These are phyloP conservation scores for Eurytoma californica DNA, from an alignment of 2,888 invertebrate genomes.

Conservation along the genomic window DNA sequence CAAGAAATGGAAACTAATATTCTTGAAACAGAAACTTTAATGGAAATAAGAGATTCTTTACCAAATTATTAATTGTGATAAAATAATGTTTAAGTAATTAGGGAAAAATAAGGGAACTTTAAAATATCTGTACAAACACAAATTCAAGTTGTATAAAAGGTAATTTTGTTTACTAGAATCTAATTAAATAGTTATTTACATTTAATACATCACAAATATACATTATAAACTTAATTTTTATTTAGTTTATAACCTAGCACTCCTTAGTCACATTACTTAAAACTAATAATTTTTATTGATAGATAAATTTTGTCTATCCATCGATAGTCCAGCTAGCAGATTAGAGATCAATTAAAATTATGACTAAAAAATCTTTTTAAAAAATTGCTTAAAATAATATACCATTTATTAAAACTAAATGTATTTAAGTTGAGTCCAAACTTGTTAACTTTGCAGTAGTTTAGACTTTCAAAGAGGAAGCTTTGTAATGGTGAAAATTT, in stretches of 20 bases:
- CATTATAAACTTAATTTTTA: constrained; percentile 5
- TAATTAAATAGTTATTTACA: constrained; percentile 46
- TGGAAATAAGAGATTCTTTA: constrained; percentile 76
- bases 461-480: no score
- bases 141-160: constrained; percentile 23
- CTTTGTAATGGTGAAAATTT: no score
- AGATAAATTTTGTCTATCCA: neutral
- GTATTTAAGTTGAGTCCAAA: no score
- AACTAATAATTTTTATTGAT: constrained; percentile 20
- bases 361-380: no score
- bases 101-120: constrained; percentile 1
- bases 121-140: neutral
- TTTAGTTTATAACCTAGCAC: constrained; percentile 23
- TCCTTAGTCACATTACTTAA: constrained; percentile 1
- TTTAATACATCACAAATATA: constrained; percentile 19
- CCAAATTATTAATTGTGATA: constrained; percentile 66
- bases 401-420: no score
- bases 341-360: no score
- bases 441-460: no score
- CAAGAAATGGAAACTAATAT: constrained; percentile 62
- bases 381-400: no score
- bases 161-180: constrained; percentile 31
- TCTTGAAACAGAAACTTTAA: constrained; percentile 68
- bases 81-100: constrained; percentile 19
- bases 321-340: neutral